Evolutionary conservation across 2,888 invertebrate genomes (phyloP).

Genomic region (Arge pagana): DNA sequence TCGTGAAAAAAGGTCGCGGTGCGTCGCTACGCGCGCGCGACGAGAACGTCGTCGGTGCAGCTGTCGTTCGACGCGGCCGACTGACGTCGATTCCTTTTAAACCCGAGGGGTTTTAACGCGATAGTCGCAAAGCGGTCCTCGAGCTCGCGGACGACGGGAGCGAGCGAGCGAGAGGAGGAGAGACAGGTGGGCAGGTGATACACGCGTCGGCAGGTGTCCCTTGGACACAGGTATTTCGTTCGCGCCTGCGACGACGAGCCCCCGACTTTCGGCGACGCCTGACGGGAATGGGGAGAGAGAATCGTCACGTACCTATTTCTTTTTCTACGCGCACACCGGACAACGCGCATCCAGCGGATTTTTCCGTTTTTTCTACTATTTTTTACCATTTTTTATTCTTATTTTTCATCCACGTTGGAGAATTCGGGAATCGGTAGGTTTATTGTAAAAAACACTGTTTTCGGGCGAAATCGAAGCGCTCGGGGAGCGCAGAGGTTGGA

Average conservation of each 20-base stretch:
- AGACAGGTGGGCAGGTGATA: conserved; percentile 27
- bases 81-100: not conserved
- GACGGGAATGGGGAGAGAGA: conserved; percentile 16
- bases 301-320: not conserved
- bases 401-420: too few species aligned
- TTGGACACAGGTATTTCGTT: conserved; percentile 26
- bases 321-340: conserved; percentile 11
- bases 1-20: conserved; percentile 29
- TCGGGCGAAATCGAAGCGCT: too few species aligned
- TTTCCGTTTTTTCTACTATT: too few species aligned
- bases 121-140: too few species aligned
- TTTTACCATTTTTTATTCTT: too few species aligned
- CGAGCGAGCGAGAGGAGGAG: conserved; percentile 26
- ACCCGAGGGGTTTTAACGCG: not conserved
- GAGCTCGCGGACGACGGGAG: too few species aligned
- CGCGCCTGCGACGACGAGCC: conserved; percentile 27
- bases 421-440: too few species aligned
- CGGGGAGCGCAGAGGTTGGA: too few species aligned
- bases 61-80: conserved; percentile 32
- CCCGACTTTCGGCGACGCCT: conserved; percentile 29
- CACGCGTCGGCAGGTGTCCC: conserved; percentile 32
- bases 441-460: too few species aligned
- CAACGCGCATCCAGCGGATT: too few species aligned
- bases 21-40: conserved; percentile 18
- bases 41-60: conserved; percentile 37